Base-by-base conservation (phyloP, 2,888 invertebrate genomes). In the Sialis fuliginosa region DNA sequence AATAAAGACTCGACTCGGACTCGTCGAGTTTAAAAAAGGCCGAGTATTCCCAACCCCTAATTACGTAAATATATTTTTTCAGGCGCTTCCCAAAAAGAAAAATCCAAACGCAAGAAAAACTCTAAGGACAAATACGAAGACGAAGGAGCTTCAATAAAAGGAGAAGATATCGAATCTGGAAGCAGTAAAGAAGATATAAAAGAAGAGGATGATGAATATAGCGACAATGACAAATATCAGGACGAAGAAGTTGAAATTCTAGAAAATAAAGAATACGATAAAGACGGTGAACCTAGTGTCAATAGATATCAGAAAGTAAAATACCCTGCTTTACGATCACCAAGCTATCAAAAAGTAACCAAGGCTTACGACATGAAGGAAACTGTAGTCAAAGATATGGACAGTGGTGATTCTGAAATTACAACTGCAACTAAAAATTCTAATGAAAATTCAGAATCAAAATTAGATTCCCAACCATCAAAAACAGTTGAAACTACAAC, bases 71-170 rank as follows among this genome's bases (percentile, higher is more conserved):
- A 22, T 2, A 22, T 22, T 22, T 22, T 22, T 22, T 22, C 22
- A 22, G 12, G 32, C 8, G 69, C 39, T 66, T 60, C 52, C 57
- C 69, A 1, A 67, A 65, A 55, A 62, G 66, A 57, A 62, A 66
- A 44, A 65, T 67, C 64, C 64, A 55, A 69, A 63, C 49, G 68
- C 67, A 61, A 62, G 58, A 50, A 66, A 69, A 33, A 58, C 64
- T 6, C 49, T 57, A 9, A 61, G 48, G 53, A 60, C 55, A 43
- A 60, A 37, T 9, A 56, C 33, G 54, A 52, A 45, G 50, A 50
- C 51, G 54, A 56, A 39, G 45, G 54, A 42, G 62, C 65, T 53
- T 56, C 64, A 53, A 66, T 68, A 37, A 37, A 49, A 6, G 51
- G 52, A 33, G 52, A 56, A 44, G 64, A 64, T 53, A 58, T 63